These are phyloP conservation scores for Phrynocephalus forsythii DNA, from an alignment of 2,797 vertebrate species.

Conservation along the genomic window DNA sequence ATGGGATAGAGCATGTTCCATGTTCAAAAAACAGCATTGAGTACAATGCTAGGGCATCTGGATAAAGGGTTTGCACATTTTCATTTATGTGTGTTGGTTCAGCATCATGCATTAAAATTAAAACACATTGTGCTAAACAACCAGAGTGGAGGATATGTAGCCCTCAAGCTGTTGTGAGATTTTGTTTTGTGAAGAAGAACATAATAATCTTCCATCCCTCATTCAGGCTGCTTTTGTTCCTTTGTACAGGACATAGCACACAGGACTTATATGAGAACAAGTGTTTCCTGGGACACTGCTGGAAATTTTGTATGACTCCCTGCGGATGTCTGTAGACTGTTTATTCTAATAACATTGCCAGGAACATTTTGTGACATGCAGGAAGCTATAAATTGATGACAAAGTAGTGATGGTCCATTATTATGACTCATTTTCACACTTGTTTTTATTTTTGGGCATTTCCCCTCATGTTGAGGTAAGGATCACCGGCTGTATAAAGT, in stretches of 20 bases:
- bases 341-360: conserved; percentile 1
- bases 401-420: neutral
- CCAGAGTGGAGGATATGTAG: neutral
- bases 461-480: neutral
- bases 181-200: neutral
- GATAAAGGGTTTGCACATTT: no score
- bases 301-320: neutral
- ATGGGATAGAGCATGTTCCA: no score
- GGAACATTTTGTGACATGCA: conserved; percentile 5
- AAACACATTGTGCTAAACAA: neutral
- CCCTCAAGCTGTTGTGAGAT: neutral
- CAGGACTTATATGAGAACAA: neutral
- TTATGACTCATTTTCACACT: neutral
- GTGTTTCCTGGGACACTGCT: conserved; percentile 3
- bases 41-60: no score
- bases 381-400: neutral
- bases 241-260: neutral
- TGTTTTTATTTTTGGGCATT: no score
- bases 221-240: neutral
- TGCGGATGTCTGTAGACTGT: neutral
- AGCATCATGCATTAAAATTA: neutral
- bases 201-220: neutral
- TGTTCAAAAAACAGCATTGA: no score
- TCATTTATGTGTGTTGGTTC: no score
- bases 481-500: neutral